phyloP scores from a whole-genome alignment of 2,888 invertebrate species.

The Mythimna loreyi region DNA sequence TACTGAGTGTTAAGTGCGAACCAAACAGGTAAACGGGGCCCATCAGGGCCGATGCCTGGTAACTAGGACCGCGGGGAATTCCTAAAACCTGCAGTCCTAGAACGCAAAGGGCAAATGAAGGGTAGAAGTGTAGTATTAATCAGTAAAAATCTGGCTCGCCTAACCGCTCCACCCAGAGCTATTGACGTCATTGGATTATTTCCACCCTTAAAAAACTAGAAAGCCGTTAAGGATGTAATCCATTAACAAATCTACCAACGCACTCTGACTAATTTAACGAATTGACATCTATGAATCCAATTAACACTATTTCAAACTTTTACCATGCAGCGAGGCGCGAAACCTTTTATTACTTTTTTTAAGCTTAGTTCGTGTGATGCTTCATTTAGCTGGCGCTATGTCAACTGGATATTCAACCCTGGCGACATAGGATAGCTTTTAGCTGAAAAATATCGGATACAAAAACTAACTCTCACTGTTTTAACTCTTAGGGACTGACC shows the following conservation, averaged over 20 bases:
- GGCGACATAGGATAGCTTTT: constrained; percentile 8
- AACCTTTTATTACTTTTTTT: neutral
- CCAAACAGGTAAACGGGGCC: too few species aligned
- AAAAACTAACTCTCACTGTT: neutral
- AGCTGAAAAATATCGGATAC: neutral
- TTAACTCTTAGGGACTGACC: neutral
- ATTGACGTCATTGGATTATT: neutral
- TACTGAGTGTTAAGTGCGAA: too few species aligned
- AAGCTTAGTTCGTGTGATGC: neutral
- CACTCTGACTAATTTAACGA: too few species aligned
- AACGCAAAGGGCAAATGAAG: too few species aligned
- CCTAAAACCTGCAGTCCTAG: too few species aligned
- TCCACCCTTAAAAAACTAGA: neutral
- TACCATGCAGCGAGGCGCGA: neutral
- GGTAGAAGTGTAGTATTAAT: too few species aligned
- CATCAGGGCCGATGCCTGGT: too few species aligned
- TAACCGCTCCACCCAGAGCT: neutral
- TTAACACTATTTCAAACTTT: too few species aligned
- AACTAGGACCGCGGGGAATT: too few species aligned
- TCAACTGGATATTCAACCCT: constrained; percentile 10
- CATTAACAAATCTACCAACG: too few species aligned
- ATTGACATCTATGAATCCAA: too few species aligned
- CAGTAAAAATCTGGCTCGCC: neutral
- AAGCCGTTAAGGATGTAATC: neutral
- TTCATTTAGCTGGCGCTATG: neutral